Conservation (phyloP, 1,140 invertebrate genomes). For the Zaprionus lachaisei region DNA sequence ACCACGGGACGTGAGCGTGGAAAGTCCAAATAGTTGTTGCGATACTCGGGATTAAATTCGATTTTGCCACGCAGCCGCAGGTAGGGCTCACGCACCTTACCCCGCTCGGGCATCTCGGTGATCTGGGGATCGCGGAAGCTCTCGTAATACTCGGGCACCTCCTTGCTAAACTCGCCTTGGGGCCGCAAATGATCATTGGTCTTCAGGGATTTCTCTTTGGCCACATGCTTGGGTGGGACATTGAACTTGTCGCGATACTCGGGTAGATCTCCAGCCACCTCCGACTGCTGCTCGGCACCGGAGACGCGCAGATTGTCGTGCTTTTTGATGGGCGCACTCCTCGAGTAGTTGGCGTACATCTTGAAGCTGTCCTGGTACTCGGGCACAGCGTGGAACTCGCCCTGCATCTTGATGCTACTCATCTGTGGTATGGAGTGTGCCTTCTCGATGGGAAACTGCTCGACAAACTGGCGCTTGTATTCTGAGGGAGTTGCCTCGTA, state of each 20-base stretch:
- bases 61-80: slow-evolving; percentile 78
- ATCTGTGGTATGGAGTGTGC: slow-evolving; percentile 83
- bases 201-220: slow-evolving; percentile 75
- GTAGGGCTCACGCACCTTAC: slow-evolving; percentile 76
- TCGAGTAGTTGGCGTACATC: slow-evolving; percentile 80
- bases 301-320: slow-evolving; percentile 75
- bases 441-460: slow-evolving; percentile 76
- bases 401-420: slow-evolving; percentile 76
- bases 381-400: slow-evolving; percentile 74
- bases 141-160: slow-evolving; percentile 82
- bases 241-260: slow-evolving; percentile 80
- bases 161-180: slow-evolving; percentile 76
- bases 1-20: slow-evolving; percentile 76
- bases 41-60: slow-evolving; percentile 83
- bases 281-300: slow-evolving; percentile 51
- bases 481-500: slow-evolving; percentile 67
- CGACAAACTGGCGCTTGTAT: slow-evolving; percentile 74
- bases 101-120: slow-evolving; percentile 79
- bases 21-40: slow-evolving; percentile 78
- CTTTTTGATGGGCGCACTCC: slow-evolving; percentile 81
- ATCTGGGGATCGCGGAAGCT: slow-evolving; percentile 83
- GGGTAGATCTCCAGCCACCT: slow-evolving; percentile 47
- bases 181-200: slow-evolving; percentile 74
- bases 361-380: slow-evolving; percentile 82
- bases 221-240: slow-evolving; percentile 70